Conservation (phyloP, 2,888 invertebrate species). For the Halictus ligatus region DNA sequence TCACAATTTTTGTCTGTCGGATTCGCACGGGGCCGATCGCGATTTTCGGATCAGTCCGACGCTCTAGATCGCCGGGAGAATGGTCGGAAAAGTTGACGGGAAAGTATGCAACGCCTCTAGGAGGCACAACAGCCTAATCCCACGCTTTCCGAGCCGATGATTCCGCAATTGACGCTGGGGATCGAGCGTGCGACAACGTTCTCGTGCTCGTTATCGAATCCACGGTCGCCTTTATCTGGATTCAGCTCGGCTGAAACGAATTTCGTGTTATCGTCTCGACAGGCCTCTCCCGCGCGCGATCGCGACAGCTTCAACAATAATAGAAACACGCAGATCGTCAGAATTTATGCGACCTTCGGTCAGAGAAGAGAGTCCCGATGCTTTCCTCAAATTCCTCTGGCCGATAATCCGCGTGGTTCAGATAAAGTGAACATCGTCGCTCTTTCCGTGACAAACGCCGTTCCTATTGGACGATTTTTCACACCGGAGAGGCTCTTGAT, state of each 20-base stretch:
- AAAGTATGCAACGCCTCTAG: background rate
- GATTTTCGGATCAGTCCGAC: background rate
- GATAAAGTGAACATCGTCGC: background rate
- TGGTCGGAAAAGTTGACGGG: background rate
- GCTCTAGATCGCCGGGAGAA: background rate
- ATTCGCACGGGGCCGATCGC: background rate
- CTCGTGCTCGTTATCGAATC: conserved; percentile 4
- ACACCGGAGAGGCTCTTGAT: background rate
- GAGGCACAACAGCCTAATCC: background rate
- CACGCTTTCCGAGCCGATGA: background rate
- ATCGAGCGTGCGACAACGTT: background rate
- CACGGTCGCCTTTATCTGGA: background rate
- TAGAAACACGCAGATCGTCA: background rate
- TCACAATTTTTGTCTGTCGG: background rate
- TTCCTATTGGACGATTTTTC: background rate
- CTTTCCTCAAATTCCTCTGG: background rate
- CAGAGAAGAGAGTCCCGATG: background rate
- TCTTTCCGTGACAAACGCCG: background rate
- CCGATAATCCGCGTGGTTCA: background rate
- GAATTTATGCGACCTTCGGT: background rate
- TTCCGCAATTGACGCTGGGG: background rate
- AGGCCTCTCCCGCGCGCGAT: background rate
- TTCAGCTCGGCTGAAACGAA: background rate
- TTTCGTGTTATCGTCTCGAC: background rate
- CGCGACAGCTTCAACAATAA: background rate